A percentile compares a stretch with the other conserved stretches of the same genome.
phyloP scores from a whole-genome alignment of 2,888 invertebrate species.

The Pachliopta kotzebuea region DNA sequence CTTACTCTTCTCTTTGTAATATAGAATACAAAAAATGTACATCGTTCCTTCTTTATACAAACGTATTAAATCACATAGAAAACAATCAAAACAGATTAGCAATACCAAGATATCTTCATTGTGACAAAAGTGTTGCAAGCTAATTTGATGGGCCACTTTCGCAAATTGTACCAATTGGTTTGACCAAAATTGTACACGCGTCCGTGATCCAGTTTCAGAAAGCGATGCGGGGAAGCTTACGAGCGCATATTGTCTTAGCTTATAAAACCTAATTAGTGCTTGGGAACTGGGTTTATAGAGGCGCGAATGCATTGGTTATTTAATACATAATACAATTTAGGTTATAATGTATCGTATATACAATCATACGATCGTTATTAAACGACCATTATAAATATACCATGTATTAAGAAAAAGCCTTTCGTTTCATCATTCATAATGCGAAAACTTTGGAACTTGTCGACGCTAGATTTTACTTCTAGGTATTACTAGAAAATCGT shows the following conservation, averaged over 20 bases:
- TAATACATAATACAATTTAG: not conserved
- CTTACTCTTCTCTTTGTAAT: too few relatives aligned
- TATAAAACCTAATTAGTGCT: conserved; percentile 29
- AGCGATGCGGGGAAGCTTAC: conserved; percentile 27
- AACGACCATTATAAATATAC: too few relatives aligned
- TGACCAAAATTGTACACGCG: conserved; percentile 16
- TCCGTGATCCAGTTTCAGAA: conserved; percentile 26
- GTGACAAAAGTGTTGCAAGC: not conserved
- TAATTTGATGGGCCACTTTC: conserved; percentile 18
- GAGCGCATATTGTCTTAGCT: conserved; percentile 23
- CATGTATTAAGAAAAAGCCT: too few relatives aligned
- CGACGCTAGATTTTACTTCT: too few relatives aligned
- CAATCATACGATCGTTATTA: too few relatives aligned
- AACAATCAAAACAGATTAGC: not conserved
- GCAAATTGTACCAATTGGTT: conserved; percentile 30
- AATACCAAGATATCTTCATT: not conserved
- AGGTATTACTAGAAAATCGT: too few relatives aligned
- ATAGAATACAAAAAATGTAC: too few relatives aligned
- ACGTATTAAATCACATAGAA: too few relatives aligned
- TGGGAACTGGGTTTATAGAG: conserved; percentile 30
- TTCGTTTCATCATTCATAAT: too few relatives aligned
- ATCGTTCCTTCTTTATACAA: too few relatives aligned
- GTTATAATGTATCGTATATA: too few relatives aligned
- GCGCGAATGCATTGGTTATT: not conserved
- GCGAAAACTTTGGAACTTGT: too few relatives aligned